A percentile compares a stretch with the other conserved stretches of the same genome.
Conservation (phyloP, 35 echinoderm and acorn worm species). For the Lytechinus pictus region DNA sequence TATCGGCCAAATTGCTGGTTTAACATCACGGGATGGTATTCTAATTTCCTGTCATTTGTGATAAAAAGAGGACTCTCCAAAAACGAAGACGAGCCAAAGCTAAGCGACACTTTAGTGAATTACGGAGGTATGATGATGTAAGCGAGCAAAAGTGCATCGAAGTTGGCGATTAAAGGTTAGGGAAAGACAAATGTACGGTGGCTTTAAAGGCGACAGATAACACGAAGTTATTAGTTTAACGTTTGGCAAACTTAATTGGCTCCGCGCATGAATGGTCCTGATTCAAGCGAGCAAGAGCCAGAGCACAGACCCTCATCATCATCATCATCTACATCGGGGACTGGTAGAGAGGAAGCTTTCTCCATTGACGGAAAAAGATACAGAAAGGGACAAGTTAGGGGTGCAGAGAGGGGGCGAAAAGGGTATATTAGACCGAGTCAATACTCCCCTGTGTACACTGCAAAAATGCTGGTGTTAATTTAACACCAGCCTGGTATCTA, state of each 20-base stretch:
- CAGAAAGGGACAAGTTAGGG: not conserved
- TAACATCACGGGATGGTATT: not conserved
- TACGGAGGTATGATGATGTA: not conserved
- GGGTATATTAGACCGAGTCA: not conserved
- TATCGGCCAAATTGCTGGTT: not conserved
- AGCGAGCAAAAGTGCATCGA: not conserved
- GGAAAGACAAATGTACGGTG: slow-evolving; percentile 42
- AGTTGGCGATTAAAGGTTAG: not conserved
- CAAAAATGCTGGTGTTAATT: too few relatives aligned
- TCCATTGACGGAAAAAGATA: not conserved
- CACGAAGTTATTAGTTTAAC: slow-evolving; percentile 57
- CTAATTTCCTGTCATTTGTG: not conserved
- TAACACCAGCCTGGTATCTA: too few relatives aligned
- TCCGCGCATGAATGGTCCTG: slow-evolving; percentile 17
- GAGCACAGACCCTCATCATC: slow-evolving; percentile 17
- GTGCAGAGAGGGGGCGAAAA: not conserved
- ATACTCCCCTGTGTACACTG: too few relatives aligned
- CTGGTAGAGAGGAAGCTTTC: not conserved
- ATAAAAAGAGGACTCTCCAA: not conserved
- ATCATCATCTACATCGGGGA: not conserved
- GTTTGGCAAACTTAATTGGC: slow-evolving; percentile 54
- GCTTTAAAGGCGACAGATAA: slow-evolving; percentile 38
- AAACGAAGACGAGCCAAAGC: not conserved
- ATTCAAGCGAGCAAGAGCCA: slow-evolving; percentile 35
- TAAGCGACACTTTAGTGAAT: not conserved